Base-by-base conservation (phyloP, 2,113 vertebrate genomes). In the Dasyurus viverrinus region DNA sequence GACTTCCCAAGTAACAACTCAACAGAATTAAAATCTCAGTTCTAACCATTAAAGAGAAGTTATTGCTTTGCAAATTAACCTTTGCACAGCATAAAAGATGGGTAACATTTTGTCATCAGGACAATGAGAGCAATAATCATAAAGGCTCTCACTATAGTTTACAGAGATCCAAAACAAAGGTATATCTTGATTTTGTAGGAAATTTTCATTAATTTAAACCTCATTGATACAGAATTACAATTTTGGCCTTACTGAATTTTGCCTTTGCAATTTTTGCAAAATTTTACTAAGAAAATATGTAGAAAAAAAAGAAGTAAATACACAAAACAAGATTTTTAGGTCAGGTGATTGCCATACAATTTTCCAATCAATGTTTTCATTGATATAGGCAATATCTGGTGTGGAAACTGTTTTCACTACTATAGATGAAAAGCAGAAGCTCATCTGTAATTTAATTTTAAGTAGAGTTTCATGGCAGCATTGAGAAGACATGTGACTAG, bases 1-100 rank as follows among this genome's bases (percentile, higher is more conserved):
- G 46, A 30, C 22, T 91, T 96, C 26, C 53, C 48, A 93, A 54
- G 68, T 6, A 48, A 46, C 30, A 97, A 96, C 60, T 92, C 94
- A 25, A 93, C 55, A 84, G 94, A 97, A 97, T 96, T 92, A 91
- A 95, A 48, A 91, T 96, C 84, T 46, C 94, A 96, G 94, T 95
- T 89, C 26, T 98, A 94, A 97, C 96, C 93, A 92, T 91, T 92
- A 92, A 89, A 93, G 89, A 89, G 90, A 93, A 96, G 26, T 55
- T 93, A 93, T 95, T 93, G 52, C 92, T 97, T 98, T 89, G 76
- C 89, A 68, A 24, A 30, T 68, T 91, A 95, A 55, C 97, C 97
- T 97, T 93, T 90, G 52, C 90, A 52, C 90, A 91, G 89, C 30
- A 47, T 54, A 91, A 96, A 94, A 92, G 91, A 16, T 76, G 95